A percentile compares a stretch with the other conserved stretches of the same genome.
Conservation (phyloP, 2,113 vertebrate species). For the Leptobrachium leishanense region DNA sequence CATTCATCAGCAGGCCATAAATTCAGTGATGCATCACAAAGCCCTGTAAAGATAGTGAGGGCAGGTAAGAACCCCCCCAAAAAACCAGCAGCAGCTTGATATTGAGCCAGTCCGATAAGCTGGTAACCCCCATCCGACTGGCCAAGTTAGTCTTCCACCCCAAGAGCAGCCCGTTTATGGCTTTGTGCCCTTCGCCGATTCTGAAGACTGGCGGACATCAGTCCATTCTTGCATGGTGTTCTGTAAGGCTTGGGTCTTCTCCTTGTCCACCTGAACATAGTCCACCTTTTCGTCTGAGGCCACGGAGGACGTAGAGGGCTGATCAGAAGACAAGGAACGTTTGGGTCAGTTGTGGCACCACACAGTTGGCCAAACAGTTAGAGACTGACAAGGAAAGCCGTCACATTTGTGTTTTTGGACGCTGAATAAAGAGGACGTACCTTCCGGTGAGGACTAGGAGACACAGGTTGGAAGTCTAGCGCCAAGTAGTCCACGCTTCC, state of each 20-base stretch:
- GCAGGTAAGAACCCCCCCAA: not conserved
- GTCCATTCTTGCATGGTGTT: conserved; percentile 99
- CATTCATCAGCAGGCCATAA: no score
- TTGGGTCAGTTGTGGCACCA: not conserved
- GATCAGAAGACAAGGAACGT: conserved; percentile 31
- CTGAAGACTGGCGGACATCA: conserved; percentile 90
- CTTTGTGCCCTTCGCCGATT: conserved; percentile 84
- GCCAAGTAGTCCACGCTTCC: conserved; percentile 94
- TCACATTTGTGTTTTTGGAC: no score
- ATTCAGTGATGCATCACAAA: no score
- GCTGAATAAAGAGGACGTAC: conserved; percentile 56
- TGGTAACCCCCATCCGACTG: accelerated
- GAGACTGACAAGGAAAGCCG: not conserved
- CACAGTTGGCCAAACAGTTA: not conserved
- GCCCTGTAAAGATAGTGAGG: no score
- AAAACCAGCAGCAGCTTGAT: not conserved
- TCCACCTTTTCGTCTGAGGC: conserved; percentile 97
- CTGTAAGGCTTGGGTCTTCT: conserved; percentile 95
- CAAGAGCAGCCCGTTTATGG: conserved; percentile 51
- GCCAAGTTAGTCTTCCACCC: no score
- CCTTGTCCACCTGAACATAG: conserved; percentile 97
- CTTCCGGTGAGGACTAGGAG: conserved; percentile 93
- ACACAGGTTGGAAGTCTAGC: conserved; percentile 92
- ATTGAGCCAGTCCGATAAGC: not conserved
- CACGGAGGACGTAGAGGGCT: conserved; percentile 94